Evolutionary conservation across 1,140 invertebrate species (phyloP), one percentile per base, ranked within the genome.

Genomic region (Dendroctonus ponderosae): DNA sequence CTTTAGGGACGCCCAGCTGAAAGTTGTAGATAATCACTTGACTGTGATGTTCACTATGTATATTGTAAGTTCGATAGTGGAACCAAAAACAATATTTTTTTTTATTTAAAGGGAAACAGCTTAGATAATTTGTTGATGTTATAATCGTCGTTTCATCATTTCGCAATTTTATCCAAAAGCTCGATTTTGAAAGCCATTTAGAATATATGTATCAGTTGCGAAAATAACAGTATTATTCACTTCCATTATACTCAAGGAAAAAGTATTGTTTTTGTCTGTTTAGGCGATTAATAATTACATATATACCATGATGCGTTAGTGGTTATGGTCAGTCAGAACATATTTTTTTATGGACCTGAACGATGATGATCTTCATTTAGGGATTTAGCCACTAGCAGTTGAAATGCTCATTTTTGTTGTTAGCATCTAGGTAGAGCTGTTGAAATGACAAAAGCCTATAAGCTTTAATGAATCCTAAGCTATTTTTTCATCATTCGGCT

Each of bases 1-100:
- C 77, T 8, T 66, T 79, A 41, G 78, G 78, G 9, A 74, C 78
- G 14, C 74, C 78, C 57, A 79, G 78, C 75, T 79, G 78, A 79
- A 79, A 71, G 48, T 66, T 63, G 62, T 72, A 64, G 66, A 57
- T 46, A 12, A 43, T 58, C 53, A 42, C 54, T 54, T 52, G 37
- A 66, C 72, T 75, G 74, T 75, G 72, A 75, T 75, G 38, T 56
- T 41, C 8, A 2, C 8, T 46, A 11, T 46, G 8, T 9, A 46
- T 46, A 11, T 11, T 3, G 12, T 11, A 46, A 46, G 43, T 11
- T 12, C 3, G 12, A 46, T 11, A 11, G 43, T 12, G 43, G 5
- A 46, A 9, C 43, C 12, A 9, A 12, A 46, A 9, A 46, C 8
- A 11, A 11, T 46, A 12, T 46, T 46, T 46, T 44, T 7, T 46